Evolutionary conservation across 2,888 invertebrate species (phyloP), one percentile per base, ranked within the genome.

Genomic region (Metopia argyrocephala): DNA sequence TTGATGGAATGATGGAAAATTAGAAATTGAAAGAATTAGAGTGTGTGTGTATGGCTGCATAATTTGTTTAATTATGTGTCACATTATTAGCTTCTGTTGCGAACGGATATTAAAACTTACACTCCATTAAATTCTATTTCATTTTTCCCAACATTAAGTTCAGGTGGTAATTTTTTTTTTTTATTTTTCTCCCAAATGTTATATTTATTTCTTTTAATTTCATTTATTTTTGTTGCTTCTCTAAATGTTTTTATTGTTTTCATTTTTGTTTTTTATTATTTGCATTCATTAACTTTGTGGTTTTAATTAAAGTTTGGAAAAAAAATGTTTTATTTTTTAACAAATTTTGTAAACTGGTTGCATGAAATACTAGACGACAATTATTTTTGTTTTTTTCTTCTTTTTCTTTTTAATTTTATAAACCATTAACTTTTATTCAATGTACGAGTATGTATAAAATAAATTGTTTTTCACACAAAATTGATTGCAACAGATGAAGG

Each of bases 91-190:
- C 66, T 75, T 75, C 66, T 75, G 66, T 75, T 75, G 59, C 66
- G 50, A 75, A 52, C 38, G 66, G 75, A 75, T 75, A 66, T 75
- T 75, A 75, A 76, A 79, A 76, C 79, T 79, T 76, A 79, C 79
- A 79, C 62, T 71, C 79, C 71, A 79, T 79, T 79, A 68, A 79
- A 76, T 79, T 76, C 70, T 66, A 71, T 76, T 76, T 68, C 71
- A 79, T 79, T 82, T 83, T 82, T 75, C 80, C 28, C 65, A 78
- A 83, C 83, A 83, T 83, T 83, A 81, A 68, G 82, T 83, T 82
- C 83, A 82, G 83, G 83, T 83, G 80, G 79, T 68, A 79, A 81
- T 81, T 76, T 83, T 82, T 82, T 76, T 73, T 71, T 28, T 18
- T 12, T 31, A 21, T 59, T 3, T 31, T n/a, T 31, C 46, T 46